phyloP scores from a whole-genome alignment of 1,140 invertebrate genomes.

The Bombus balteatus region DNA sequence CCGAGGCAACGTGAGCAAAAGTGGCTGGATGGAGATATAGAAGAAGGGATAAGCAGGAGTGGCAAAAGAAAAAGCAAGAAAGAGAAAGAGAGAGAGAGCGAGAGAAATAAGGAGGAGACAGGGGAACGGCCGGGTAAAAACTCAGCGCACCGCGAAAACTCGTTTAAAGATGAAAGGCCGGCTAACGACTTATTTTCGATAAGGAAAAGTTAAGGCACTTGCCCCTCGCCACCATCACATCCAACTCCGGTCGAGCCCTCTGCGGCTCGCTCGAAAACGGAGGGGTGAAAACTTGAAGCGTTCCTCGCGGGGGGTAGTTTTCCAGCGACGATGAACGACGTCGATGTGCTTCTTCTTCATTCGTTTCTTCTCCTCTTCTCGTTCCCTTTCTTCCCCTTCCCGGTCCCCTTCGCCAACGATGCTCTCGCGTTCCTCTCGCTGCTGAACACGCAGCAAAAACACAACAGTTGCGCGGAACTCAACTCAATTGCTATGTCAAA shows the following conservation, averaged over 20 bases:
- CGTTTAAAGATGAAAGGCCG: conserved; percentile 83
- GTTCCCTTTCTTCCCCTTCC: background rate
- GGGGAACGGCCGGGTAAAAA: conserved; percentile 69
- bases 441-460: conserved; percentile 56
- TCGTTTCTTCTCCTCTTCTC: background rate
- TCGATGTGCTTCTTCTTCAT: background rate
- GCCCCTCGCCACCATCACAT: conserved; percentile 58
- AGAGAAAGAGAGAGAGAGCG: background rate
- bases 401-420: background rate
- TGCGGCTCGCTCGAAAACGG: conserved; percentile 31
- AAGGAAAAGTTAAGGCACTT: conserved; percentile 82
- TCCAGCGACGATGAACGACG: background rate
- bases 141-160: conserved; percentile 80
- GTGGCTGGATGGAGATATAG: conserved; percentile 21
- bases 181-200: conserved; percentile 84
- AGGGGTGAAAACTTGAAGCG: conserved; percentile 61
- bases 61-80: background rate
- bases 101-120: background rate
- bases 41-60: conserved; percentile 59
- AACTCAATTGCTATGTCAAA: conserved; percentile 82
- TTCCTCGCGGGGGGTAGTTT: conserved; percentile 41
- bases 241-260: conserved; percentile 49
- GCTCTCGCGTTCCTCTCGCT: conserved; percentile 37
- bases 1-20: conserved; percentile 71
- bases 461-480: conserved; percentile 79